These are phyloP conservation scores for Dynastes maya DNA, from an alignment of 2,888 invertebrate genomes.

Conservation along the genomic window DNA sequence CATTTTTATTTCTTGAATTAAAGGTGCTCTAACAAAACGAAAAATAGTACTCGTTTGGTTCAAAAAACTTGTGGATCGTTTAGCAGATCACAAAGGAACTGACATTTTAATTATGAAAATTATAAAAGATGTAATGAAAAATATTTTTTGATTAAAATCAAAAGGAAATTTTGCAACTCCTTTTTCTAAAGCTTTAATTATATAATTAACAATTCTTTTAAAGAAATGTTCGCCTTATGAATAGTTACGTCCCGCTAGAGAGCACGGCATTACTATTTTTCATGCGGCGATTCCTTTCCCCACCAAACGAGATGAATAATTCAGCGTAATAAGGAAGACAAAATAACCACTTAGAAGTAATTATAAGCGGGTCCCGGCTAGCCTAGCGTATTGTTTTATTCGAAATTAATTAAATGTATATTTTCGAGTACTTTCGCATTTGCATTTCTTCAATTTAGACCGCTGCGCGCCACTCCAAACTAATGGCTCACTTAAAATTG, in stretches of 20 bases:
- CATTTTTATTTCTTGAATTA: no score
- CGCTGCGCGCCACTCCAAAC: constrained; percentile 10
- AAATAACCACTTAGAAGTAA: constrained; percentile 37
- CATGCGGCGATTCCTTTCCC: not conserved
- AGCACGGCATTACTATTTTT: constrained; percentile 1
- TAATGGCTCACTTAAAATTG: constrained; percentile 40
- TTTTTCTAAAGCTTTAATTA: no score
- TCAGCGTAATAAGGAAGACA: constrained; percentile 20
- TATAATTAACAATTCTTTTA: no score
- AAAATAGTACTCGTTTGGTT: no score
- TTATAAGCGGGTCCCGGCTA: not conserved
- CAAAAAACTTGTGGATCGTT: no score
- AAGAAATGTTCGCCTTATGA: no score
- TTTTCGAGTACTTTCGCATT: constrained; percentile 40
- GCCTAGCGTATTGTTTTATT: constrained; percentile 18
- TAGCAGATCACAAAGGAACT: no score
- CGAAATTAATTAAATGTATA: constrained; percentile 47
- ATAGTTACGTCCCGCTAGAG: not conserved
- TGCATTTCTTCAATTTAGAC: constrained; percentile 41
- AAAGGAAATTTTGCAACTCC: no score
- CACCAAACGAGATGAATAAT: constrained; percentile 25
- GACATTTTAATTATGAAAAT: no score
- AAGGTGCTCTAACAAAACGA: no score
- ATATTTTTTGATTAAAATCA: no score
- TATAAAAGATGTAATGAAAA: no score